Evolutionary conservation across 2,888 invertebrate species (phyloP), one percentile per base, ranked within the genome.

Genomic region (Plusia festucae): DNA sequence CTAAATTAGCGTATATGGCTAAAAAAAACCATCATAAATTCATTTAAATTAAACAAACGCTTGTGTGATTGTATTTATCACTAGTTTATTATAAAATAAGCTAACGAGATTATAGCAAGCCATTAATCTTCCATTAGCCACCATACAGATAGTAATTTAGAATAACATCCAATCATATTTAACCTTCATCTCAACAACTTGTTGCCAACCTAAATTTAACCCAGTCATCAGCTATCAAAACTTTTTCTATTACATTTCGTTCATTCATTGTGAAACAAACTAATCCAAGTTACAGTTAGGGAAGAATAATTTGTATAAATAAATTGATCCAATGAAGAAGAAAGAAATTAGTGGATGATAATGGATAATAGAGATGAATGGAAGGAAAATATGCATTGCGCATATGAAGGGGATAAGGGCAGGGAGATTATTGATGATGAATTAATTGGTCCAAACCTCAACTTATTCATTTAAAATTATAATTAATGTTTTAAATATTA

Each of bases 21-120:
- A n/a, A n/a, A 76, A 76, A 79, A 79, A 84, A 74, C 59, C 71
- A 65, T 77, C 76, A 55, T 74, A 72, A 64, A 65, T 54, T 22
- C 60, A 52, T 56, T 66, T 56, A 60, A 62, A 60, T 65, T 63
- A 72, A 60, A 72, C 51, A 64, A 51, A 61, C 9, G 6, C 44
- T 34, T 61, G 30, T 65, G 51, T 51, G 52, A 55, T 54, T 57
- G 59, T 61, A 56, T 54, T 56, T 66, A 57, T 59, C 60, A 49
- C 20, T 64, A 64, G 30, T 64, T 57, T 51, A 24, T 53, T 61
- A 51, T 54, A 51, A 62, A 67, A 65, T 67, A 53, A 24, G 56
- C 53, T 66, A 68, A 73, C 58, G 59, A 62, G 60, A 34, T 64
- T 60, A 70, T 34, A 62, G 46, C 22, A 30, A 44, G 55, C 32